Conservation (phyloP, 1,140 invertebrate species). For the Euura lappo region DNA sequence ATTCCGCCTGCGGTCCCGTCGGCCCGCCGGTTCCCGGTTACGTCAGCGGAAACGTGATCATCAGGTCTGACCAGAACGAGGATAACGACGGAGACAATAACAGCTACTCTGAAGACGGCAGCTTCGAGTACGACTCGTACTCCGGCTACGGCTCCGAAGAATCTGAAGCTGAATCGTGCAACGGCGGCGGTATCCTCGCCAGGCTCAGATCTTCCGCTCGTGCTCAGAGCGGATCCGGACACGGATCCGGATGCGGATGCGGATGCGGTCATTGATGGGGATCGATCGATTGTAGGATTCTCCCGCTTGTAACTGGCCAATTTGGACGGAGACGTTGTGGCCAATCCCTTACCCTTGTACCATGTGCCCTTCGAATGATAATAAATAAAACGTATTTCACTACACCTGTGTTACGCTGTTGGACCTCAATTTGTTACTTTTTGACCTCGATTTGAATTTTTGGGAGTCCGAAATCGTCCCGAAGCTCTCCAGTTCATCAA, state of each 20-base stretch:
- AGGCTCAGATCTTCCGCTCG: constrained; percentile 6
- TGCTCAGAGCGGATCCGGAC: background rate
- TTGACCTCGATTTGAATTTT: too few relatives aligned
- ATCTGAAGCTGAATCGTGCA: background rate
- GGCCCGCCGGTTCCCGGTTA: constrained; percentile 34
- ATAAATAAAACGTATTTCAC: constrained; percentile 8
- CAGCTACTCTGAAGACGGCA: constrained; percentile 12
- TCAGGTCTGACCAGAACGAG: background rate
- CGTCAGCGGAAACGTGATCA: constrained; percentile 25
- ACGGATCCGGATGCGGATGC: background rate
- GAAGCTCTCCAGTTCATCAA: too few relatives aligned
- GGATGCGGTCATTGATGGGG: background rate
- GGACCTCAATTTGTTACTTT: too few relatives aligned
- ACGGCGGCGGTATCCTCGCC: background rate
- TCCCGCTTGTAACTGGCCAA: background rate
- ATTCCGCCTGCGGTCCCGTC: constrained; percentile 25
- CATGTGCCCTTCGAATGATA: background rate
- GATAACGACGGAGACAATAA: constrained; percentile 12
- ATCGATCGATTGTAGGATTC: background rate
- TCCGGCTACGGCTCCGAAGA: constrained; percentile 6
- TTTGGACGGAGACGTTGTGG: background rate
- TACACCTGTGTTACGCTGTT: background rate
- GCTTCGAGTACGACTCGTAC: background rate
- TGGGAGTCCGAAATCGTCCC: too few relatives aligned
- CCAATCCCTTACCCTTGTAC: background rate